Evolutionary conservation across 2,797 vertebrate species (phyloP), one percentile per base, ranked within the genome.

Genomic region (Pseudomugil tenellus): DNA sequence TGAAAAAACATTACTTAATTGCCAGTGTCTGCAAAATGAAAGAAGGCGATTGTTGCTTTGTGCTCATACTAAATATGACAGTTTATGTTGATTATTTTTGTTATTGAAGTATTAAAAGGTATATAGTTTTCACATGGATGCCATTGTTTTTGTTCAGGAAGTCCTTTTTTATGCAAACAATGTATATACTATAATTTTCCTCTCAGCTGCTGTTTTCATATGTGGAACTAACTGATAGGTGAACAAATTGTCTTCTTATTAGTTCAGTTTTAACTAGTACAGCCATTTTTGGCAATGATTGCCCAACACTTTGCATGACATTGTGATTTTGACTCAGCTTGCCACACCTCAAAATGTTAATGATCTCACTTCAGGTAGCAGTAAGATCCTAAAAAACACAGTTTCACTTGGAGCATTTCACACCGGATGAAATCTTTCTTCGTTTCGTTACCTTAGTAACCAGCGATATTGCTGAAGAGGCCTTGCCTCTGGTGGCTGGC

Each of bases 381-480:
- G 9, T 73, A 48, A 79, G 66, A 61, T 85, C 69, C 0, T 6
- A 26, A 72, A 48, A 76, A 63, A 75, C 59, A 12, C 67, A 28
- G 4, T 72, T 76, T 84, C 62, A 70, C 58, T 14, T 16, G 58
- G 62, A 59, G 57, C 66, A 66, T 74, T 68, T 76, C 37, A 69
- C 52, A 54, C 62, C 28, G 69, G 63, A 76, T 63, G 69, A 49
- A 70, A 28, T 87, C 73, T 77, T 76, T 56, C 34, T 64, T 49
- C 67, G 75, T 35, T 63, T 63, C 72, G 84, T 88, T 88, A 66
- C 84, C 75, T 88, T 88, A 80, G 87, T 72, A 85, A 89, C 86
- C 76, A 31, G 68, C 17, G n/a, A 2, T 58, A 21, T 67, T 76
- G 68, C 63, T 8, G 55, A 74, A 53, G 70, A 31, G 34, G 46